Base-by-base conservation (phyloP, 2,888 invertebrate genomes). In the Nemotelus pantherinus region DNA sequence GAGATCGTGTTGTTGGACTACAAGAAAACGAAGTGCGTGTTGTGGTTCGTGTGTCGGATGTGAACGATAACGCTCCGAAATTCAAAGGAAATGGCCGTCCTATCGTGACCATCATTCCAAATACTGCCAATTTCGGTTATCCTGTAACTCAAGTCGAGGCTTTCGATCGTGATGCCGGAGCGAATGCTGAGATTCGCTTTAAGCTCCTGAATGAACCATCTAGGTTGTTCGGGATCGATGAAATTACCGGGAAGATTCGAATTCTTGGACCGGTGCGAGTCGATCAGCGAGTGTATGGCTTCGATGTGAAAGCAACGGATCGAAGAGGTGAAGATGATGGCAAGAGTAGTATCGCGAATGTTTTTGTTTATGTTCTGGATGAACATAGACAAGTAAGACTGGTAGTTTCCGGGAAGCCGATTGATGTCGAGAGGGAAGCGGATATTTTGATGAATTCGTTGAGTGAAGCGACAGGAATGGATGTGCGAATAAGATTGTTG, bases 301-400 rank as follows among this genome's bases (percentile, higher is more conserved):
- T 95, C 83, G 95, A 95, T 86, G 94, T 95, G 7, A 95, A 95
- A 86, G 96, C 95, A 7, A 95, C 94, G 0, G 95, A 96, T 84
- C 90, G 92, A 77, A 88, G 90, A 44, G 95, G 95, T 1, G 93
- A 93, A 63, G 93, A 94, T 83, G 93, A 94, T 83, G 95, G 95
- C 2, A 91, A 91, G 79, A 95, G 95, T 6, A 92, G 94, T 68
- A 95, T 95, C 80, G 93, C 93, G 72, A 95, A 95, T 85, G 94
- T 95, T 78, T 94, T 95, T 85, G 95, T 95, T 0, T 95, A 95
- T 84, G 92, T 95, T 2, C 87, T 95, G 72, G 94, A 95, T 80
- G 94, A 95, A 83, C 91, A 92, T 79, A 93, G 93, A 82, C 94
- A 95, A 85, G 89, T 95, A 44, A 92, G 95, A 0, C 88, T 95